Evolutionary conservation across 2,888 invertebrate species (phyloP).

Genomic region (Cylindroiulus punctatus): DNA sequence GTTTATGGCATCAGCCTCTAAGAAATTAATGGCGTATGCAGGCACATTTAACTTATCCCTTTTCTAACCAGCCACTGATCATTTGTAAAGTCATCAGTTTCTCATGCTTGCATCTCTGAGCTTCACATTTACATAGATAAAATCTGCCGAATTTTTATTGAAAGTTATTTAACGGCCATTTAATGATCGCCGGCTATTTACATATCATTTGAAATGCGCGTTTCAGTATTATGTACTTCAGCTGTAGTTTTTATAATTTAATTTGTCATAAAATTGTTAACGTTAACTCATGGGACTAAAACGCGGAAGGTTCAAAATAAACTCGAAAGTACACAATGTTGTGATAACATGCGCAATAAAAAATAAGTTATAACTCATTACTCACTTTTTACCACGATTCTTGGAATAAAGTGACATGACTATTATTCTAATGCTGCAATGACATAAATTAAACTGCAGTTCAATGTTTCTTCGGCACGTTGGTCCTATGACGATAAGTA

Average conservation of each 20-base stretch:
- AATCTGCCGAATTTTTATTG: neutral
- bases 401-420: constrained; percentile 11
- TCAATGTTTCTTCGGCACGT: neutral
- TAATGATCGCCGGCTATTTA: neutral
- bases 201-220: neutral
- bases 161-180: neutral
- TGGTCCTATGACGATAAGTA: neutral
- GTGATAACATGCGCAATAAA: constrained; percentile 16
- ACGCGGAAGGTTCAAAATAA: constrained; percentile 1
- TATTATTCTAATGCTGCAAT: neutral
- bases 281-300: neutral
- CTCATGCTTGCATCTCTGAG: neutral
- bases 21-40: no score
- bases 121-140: neutral
- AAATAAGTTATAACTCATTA: constrained; percentile 24
- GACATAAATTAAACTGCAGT: neutral
- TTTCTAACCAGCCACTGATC: neutral
- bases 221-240: neutral
- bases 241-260: constrained; percentile 14
- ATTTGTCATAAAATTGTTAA: constrained; percentile 25
- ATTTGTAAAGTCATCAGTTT: neutral
- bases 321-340: neutral
- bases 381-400: constrained; percentile 29
- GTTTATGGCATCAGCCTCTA: no score
- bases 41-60: neutral